phyloP scores from a whole-genome alignment of 2,113 vertebrate genomes.

The Petrocephalus zakoni region DNA sequence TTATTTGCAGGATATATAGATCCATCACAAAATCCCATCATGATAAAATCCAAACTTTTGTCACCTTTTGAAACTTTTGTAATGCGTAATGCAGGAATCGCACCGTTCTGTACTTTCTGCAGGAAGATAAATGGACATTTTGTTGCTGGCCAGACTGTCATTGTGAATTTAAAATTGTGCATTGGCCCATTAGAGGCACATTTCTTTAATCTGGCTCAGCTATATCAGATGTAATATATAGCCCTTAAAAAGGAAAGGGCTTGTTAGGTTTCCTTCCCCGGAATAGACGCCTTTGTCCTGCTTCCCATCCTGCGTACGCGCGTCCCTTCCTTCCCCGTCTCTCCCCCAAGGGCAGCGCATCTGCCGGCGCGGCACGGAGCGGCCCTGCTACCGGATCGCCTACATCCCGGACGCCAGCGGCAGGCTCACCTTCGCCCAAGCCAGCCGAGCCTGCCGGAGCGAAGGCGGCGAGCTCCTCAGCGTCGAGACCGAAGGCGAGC shows the following conservation, averaged over 20 bases:
- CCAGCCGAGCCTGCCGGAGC: constrained; percentile 63
- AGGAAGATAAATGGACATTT: not conserved
- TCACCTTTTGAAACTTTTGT: no score
- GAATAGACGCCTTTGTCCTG: not conserved
- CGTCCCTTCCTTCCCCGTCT: not conserved
- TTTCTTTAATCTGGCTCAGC: not conserved
- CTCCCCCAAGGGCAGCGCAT: constrained; percentile 71
- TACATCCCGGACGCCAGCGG: constrained; percentile 73
- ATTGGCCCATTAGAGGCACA: not conserved
- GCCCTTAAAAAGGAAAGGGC: not conserved
- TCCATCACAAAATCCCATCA: not conserved
- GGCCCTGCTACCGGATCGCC: constrained; percentile 83
- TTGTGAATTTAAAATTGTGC: not conserved
- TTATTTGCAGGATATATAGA: not conserved
- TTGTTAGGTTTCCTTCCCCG: not conserved
- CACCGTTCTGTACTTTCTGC: not conserved
- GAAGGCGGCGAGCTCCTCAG: constrained; percentile 79
- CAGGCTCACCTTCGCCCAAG: constrained; percentile 73
- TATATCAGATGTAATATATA: not conserved
- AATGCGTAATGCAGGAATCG: no score
- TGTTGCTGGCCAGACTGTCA: not conserved
- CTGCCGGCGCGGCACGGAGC: constrained; percentile 76
- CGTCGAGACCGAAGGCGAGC: constrained; percentile 78
- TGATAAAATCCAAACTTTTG: not conserved
- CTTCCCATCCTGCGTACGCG: not conserved